Evolutionary conservation across 2,888 invertebrate species (phyloP).

Genomic region (Euphydryas editha): DNA sequence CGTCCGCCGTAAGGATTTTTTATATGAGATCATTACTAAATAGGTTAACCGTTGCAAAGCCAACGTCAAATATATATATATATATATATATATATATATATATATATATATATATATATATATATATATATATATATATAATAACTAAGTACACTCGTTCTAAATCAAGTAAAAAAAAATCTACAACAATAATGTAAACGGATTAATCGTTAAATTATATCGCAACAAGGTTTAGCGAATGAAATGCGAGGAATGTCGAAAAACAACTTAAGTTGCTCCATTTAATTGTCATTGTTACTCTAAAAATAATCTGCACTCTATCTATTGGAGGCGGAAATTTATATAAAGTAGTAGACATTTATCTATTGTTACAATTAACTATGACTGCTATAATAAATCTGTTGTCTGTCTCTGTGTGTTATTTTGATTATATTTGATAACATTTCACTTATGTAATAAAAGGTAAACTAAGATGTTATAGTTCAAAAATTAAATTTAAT

Average conservation of each 20-base stretch:
- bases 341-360: background rate
- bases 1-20: background rate
- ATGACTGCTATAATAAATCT: background rate
- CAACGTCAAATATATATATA: too few relatives aligned
- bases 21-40: too few relatives aligned
- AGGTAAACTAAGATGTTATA: too few relatives aligned
- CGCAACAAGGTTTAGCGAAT: conserved; percentile 12
- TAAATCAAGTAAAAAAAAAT: conserved; percentile 10
- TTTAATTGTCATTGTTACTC: conserved; percentile 30
- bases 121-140: too few relatives aligned
- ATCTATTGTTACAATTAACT: background rate
- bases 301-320: conserved; percentile 7
- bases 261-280: conserved; percentile 29
- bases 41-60: too few relatives aligned
- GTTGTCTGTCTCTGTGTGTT: background rate
- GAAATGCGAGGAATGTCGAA: conserved; percentile 37
- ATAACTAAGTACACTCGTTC: background rate
- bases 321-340: conserved; percentile 1
- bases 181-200: conserved; percentile 5
- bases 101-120: too few relatives aligned
- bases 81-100: too few relatives aligned
- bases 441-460: too few relatives aligned
- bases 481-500: too few relatives aligned
- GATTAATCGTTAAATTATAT: conserved; percentile 15
- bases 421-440: too few relatives aligned